Percentiles rank a stretch among this genome's conserved stretches.
Evolutionary conservation across 2,888 invertebrate genomes (phyloP).

Genomic region (Electrophaes corylata): DNA sequence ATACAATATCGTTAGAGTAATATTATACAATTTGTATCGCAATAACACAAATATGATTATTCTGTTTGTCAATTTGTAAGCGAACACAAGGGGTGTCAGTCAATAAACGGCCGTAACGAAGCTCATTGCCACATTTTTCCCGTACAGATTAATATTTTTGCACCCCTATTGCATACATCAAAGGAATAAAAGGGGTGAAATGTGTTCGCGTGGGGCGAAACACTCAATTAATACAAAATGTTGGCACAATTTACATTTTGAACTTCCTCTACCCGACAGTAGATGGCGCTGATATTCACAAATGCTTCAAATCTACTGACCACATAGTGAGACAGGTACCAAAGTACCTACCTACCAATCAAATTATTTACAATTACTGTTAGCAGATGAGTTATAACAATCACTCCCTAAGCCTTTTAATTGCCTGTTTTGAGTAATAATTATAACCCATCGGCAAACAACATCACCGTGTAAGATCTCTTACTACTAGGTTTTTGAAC

Average conservation of each 20-base stretch:
- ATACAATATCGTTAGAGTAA: constrained; percentile 58
- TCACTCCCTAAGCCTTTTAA: background rate
- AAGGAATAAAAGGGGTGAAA: constrained; percentile 76
- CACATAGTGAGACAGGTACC: constrained; percentile 60
- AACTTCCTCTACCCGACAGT: constrained; percentile 67
- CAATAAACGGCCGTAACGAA: constrained; percentile 78
- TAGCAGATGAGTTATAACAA: background rate
- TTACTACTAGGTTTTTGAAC: constrained; percentile 80
- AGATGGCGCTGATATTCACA: constrained; percentile 75
- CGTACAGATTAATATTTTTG: constrained; percentile 75
- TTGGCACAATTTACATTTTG: constrained; percentile 80
- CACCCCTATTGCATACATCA: constrained; percentile 80
- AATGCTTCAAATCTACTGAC: constrained; percentile 54
- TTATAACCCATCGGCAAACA: constrained; percentile 14
- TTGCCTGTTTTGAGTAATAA: constrained; percentile 37
- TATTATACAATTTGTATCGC: constrained; percentile 62
- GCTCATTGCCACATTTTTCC: constrained; percentile 73
- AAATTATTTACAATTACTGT: constrained; percentile 24
- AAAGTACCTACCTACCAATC: constrained; percentile 23
- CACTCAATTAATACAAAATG: constrained; percentile 79
- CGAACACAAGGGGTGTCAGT: constrained; percentile 62
- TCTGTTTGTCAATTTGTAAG: constrained; percentile 71
- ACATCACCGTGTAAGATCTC: constrained; percentile 63
- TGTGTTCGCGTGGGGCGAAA: constrained; percentile 73
- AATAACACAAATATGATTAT: constrained; percentile 71